phyloP scores from a whole-genome alignment of 2,113 vertebrate genomes.

The Colaptes auratus region DNA sequence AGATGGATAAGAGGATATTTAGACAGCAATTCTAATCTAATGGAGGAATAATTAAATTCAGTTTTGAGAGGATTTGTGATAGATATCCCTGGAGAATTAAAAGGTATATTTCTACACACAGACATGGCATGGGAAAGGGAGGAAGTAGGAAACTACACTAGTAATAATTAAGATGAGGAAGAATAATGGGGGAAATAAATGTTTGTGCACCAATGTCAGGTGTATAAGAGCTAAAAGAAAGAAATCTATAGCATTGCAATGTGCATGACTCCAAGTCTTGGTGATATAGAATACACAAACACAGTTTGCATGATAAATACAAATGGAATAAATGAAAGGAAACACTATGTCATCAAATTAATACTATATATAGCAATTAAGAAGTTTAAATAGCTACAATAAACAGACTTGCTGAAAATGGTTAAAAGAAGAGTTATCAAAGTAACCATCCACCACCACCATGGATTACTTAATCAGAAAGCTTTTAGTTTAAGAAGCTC shows the following conservation, averaged over 20 bases:
- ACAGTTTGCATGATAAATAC: not conserved
- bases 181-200: not conserved
- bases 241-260: not conserved
- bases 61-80: not conserved
- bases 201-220: not conserved
- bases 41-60: not conserved
- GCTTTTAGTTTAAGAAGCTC: not conserved
- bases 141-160: not conserved
- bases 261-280: not conserved
- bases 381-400: not conserved
- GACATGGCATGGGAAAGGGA: not conserved
- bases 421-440: not conserved
- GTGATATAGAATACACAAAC: not conserved
- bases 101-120: not conserved
- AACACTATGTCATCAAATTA: not conserved
- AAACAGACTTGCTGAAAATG: not conserved
- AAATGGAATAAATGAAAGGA: not conserved
- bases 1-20: not conserved
- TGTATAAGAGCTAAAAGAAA: not conserved
- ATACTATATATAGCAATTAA: not conserved
- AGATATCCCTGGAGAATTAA: not conserved
- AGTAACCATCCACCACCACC: not conserved
- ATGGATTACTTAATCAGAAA: not conserved
- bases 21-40: not conserved
- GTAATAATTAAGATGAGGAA: not conserved